A percentile compares a stretch with the other conserved stretches of the same genome.
These are phyloP conservation scores for Philaethria dido DNA, from an alignment of 2,888 invertebrate genomes.

Conservation along the genomic window DNA sequence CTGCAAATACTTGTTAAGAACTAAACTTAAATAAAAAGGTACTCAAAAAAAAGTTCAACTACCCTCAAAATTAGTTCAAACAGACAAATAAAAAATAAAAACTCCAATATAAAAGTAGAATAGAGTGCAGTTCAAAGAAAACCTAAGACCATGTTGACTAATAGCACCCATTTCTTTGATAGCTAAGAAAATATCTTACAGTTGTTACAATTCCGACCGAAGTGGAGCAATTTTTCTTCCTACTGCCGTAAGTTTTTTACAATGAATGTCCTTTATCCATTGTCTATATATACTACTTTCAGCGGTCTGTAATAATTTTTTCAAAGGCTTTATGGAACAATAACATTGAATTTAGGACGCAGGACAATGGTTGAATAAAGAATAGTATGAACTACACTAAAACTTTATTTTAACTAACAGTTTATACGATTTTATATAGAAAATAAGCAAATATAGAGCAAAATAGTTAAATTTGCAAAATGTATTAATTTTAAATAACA, in stretches of 20 bases:
- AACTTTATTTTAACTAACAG: not conserved
- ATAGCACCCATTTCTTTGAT: conserved; percentile 18
- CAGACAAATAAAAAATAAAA: not conserved
- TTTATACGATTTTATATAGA: not conserved
- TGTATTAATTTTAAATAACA: too few relatives aligned
- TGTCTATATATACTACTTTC: conserved; percentile 21
- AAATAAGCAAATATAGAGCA: not conserved
- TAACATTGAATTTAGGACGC: conserved; percentile 21
- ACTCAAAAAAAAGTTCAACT: not conserved
- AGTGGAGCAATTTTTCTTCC: conserved; percentile 28
- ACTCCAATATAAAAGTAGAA: not conserved
- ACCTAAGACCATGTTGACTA: conserved; percentile 17
- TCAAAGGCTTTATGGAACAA: conserved; percentile 17
- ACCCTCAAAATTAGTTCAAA: too few relatives aligned
- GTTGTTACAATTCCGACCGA: conserved; percentile 29
- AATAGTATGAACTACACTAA: not conserved
- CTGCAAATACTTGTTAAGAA: not conserved
- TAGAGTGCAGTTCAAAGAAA: conserved; percentile 25
- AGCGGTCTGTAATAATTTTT: conserved; percentile 19
- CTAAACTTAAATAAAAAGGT: not conserved
- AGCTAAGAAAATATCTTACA: conserved; percentile 29
- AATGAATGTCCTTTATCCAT: conserved; percentile 36
- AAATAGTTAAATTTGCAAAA: too few relatives aligned
- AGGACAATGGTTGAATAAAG: conserved; percentile 1
- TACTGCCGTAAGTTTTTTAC: conserved; percentile 26